Conservation (phyloP, 2,797 vertebrate species). For the Paramormyrops hopkinsi region DNA sequence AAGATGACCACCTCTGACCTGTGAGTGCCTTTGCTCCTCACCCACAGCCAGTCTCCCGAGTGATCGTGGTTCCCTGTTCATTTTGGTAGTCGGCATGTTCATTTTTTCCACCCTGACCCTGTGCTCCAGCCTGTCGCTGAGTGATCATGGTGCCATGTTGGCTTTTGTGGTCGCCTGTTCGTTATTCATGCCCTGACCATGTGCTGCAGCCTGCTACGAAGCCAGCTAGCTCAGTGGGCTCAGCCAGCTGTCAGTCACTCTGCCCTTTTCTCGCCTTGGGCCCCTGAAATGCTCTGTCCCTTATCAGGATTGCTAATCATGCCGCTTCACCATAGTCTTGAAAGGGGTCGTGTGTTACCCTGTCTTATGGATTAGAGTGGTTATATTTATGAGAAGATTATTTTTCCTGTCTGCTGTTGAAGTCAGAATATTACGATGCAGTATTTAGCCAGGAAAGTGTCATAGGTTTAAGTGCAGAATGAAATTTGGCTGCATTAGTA, state of each 20-base stretch:
- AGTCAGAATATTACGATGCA: not conserved
- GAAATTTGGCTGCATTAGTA: not conserved
- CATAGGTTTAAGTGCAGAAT: not conserved
- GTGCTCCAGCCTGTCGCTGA: not conserved
- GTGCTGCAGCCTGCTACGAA: not conserved
- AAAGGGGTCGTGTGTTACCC: not conserved
- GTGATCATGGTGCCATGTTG: not conserved
- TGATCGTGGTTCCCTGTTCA: not conserved
- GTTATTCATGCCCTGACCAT: not conserved
- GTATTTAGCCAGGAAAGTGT: not conserved
- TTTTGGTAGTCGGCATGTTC: not conserved
- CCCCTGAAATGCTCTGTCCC: not conserved
- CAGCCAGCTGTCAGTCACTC: not conserved
- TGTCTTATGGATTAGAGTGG: not conserved
- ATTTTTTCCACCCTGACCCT: not conserved
- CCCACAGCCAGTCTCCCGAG: not conserved
- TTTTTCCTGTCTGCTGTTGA: not conserved
- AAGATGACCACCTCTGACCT: slow-evolving; percentile 70
- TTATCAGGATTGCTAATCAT: not conserved
- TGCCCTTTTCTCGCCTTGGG: not conserved
- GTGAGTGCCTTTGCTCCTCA: slow-evolving; percentile 57
- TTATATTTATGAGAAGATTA: not conserved
- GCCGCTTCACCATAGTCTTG: not conserved
- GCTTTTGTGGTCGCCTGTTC: not conserved
- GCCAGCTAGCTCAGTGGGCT: not conserved